Conservation (phyloP, 2,113 vertebrate species). For the Tetraodon nigroviridis region DNA sequence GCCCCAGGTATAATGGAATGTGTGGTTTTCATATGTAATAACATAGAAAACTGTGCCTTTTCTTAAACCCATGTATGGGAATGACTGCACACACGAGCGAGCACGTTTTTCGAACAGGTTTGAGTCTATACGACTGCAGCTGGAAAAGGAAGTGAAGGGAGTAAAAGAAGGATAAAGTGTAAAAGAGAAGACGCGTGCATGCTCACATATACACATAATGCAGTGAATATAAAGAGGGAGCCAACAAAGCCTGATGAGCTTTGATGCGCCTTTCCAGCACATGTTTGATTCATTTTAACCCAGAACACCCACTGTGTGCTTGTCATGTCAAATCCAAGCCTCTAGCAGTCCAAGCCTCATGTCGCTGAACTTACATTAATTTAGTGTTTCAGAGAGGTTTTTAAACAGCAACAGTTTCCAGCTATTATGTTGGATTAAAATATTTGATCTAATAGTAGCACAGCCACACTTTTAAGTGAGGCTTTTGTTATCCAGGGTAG, state of each 20-base stretch:
- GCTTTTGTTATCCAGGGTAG: too few species aligned
- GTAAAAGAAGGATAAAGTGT: neutral
- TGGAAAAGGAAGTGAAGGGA: neutral
- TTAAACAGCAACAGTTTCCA: too few species aligned
- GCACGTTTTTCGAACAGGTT: neutral
- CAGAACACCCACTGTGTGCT: slow-evolving; percentile 35
- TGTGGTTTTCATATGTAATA: neutral
- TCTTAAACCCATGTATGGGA: neutral
- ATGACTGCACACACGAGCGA: neutral
- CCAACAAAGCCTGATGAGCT: slow-evolving; percentile 16
- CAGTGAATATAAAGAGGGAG: neutral
- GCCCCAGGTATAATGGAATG: neutral
- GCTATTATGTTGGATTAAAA: too few species aligned
- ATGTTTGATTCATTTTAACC: slow-evolving; percentile 5
- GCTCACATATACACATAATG: neutral
- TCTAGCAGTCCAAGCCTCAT: too few species aligned
- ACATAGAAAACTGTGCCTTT: neutral
- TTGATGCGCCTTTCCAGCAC: slow-evolving; percentile 21
- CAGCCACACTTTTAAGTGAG: too few species aligned
- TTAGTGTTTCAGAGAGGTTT: too few species aligned
- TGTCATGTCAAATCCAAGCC: too few species aligned
- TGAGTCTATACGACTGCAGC: neutral
- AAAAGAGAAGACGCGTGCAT: neutral
- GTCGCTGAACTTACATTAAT: too few species aligned
- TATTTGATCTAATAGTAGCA: too few species aligned